Percentiles rank a stretch among this genome's conserved stretches.
Evolutionary conservation across 2,888 invertebrate genomes (phyloP).

Genomic region (Platycheirus rosarum): DNA sequence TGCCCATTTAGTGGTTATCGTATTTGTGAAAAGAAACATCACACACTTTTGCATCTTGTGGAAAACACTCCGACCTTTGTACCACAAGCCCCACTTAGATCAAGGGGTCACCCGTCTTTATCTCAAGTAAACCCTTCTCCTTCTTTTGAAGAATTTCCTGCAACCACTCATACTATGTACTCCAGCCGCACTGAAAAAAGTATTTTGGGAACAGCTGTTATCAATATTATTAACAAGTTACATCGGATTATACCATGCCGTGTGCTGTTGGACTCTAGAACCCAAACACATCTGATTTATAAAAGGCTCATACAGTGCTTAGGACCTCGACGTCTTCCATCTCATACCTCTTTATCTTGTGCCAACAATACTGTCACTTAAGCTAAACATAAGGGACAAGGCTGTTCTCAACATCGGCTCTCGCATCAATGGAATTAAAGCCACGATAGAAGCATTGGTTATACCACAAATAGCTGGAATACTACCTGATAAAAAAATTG

Average conservation of each 20-base stretch:
- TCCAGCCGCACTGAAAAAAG: too few species aligned
- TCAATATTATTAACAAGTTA: slow-evolving; percentile 7
- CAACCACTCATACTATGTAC: too few species aligned
- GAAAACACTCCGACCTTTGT: too few species aligned
- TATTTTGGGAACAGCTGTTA: too few species aligned
- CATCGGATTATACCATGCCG: slow-evolving; percentile 22
- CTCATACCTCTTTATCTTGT: background rate
- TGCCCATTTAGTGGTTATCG: too few species aligned
- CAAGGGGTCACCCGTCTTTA: too few species aligned
- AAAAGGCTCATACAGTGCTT: slow-evolving; percentile 10
- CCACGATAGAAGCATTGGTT: slow-evolving; percentile 44
- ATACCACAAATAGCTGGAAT: slow-evolving; percentile 43
- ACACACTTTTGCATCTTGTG: too few species aligned
- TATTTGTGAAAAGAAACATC: too few species aligned
- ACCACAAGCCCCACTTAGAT: too few species aligned
- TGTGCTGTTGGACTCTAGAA: slow-evolving; percentile 37
- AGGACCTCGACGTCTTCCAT: background rate
- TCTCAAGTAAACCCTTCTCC: too few species aligned
- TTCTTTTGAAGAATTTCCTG: too few species aligned
- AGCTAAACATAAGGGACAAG: slow-evolving; percentile 31
- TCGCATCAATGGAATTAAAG: slow-evolving; percentile 17
- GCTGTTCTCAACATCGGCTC: slow-evolving; percentile 11
- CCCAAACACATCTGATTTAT: slow-evolving; percentile 32
- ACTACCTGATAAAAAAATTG: slow-evolving; percentile 35
- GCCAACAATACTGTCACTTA: slow-evolving; percentile 2